Base-by-base conservation (phyloP, 2,888 invertebrate species). In the Hololepta plana region DNA sequence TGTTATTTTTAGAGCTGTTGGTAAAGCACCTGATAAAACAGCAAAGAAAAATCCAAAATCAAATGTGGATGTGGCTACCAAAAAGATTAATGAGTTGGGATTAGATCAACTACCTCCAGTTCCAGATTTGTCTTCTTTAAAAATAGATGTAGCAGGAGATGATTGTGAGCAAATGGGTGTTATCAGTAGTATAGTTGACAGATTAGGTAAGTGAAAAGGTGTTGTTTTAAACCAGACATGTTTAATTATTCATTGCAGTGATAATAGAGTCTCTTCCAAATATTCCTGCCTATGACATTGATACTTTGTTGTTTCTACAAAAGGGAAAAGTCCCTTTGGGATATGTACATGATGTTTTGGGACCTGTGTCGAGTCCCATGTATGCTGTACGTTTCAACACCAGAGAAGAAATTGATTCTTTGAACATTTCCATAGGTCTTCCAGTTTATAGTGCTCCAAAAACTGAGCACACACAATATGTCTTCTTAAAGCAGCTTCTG, bases 341-440 rank as follows among this genome's bases (percentile, higher is more conserved):
- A 4, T 68, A 72, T 49, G 71, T 93, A 24, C 88, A 84, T 52
- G 95, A 95, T 59, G 85, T 91, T 1, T 74, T 93, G 47, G 93
- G 95, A 8, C 80, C 64, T 51, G 81, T 93, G 0, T 60, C 64
- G 0, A 70, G 75, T 39, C 93, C 95, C 0, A 64, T 79, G 38
- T 95, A 95, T 53, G 77, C 81, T 38, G 68, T 95, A n/a, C 64
- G 91, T 3, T 93, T 93, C 53, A 91, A 90, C 57, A 72, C 68
- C 0, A 49, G 52, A 7, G 67, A 76, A 27, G 82, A 93, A 45
- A 80, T 85, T 26, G 49, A 62, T 23, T 64, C 67, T 22, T 67
- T 67, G 33, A 69, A 70, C 24, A 64, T 84, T 2, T 47, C 58
- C 37, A 51, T 67, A 24, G 85, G 80, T 24, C 64, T 68, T 49